Conservation (phyloP, 2,113 vertebrate species). For the Leucopsar rothschildi region DNA sequence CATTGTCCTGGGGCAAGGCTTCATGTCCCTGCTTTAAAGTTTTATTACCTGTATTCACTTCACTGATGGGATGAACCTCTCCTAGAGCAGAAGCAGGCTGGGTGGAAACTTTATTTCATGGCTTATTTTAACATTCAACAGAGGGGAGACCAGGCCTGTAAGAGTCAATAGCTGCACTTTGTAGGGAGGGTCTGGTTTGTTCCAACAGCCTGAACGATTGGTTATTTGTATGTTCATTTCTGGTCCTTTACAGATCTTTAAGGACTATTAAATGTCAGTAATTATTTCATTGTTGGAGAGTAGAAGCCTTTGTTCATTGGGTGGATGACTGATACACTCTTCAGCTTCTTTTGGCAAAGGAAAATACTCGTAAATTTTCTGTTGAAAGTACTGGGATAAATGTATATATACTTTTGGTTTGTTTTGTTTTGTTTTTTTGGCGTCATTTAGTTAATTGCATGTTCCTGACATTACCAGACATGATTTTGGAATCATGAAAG, state of each 20-base stretch:
- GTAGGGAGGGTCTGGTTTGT: not conserved
- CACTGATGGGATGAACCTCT: not conserved
- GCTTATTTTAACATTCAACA: conserved; percentile 44
- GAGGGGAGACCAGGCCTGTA: not conserved
- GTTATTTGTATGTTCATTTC: not conserved
- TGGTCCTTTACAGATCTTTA: not conserved
- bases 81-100: not conserved
- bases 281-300: not conserved
- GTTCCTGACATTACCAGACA: not conserved
- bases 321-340: not conserved
- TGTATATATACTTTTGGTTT: too few relatives aligned
- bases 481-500: not conserved
- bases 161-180: not conserved
- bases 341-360: not conserved
- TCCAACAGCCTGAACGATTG: conserved; percentile 9
- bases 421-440: not conserved
- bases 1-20: not conserved
- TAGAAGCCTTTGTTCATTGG: not conserved
- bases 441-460: not conserved
- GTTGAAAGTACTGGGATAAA: not conserved
- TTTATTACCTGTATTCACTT: not conserved
- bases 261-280: not conserved
- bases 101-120: conserved; percentile 30
- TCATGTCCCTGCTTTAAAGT: not conserved
- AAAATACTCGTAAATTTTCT: not conserved